phyloP scores from a whole-genome alignment of 2,888 invertebrate genomes.

The Dorcus hopei region DNA sequence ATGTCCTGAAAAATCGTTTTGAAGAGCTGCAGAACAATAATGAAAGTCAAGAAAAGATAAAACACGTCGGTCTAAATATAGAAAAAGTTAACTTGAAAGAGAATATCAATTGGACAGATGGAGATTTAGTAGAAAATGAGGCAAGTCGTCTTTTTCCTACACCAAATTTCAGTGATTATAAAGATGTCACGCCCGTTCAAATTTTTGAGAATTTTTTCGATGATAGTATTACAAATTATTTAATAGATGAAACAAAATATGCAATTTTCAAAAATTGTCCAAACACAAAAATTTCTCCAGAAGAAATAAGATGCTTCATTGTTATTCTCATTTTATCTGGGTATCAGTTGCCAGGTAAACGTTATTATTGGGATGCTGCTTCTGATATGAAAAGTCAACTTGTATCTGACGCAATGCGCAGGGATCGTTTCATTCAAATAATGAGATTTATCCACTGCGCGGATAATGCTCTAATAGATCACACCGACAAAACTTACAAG shows the following conservation, averaged over 20 bases:
- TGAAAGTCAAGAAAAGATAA: no score
- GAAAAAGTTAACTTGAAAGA: slow-evolving; percentile 10
- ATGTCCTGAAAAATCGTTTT: no score
- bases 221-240: background rate
- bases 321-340: background rate
- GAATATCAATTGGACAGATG: no score
- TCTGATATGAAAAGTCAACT: background rate
- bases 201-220: no score
- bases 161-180: background rate
- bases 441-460: background rate
- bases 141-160: no score
- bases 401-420: background rate
- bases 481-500: background rate
- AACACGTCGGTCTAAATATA: no score
- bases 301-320: background rate
- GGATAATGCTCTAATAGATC: background rate
- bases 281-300: background rate
- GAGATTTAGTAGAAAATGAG: no score
- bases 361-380: background rate
- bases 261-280: background rate
- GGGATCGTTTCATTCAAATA: background rate
- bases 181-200: background rate
- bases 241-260: background rate
- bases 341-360: background rate
- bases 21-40: no score